Base-by-base conservation (phyloP, 2,797 vertebrate genomes). In the Lepilemur ruficaudatus region DNA sequence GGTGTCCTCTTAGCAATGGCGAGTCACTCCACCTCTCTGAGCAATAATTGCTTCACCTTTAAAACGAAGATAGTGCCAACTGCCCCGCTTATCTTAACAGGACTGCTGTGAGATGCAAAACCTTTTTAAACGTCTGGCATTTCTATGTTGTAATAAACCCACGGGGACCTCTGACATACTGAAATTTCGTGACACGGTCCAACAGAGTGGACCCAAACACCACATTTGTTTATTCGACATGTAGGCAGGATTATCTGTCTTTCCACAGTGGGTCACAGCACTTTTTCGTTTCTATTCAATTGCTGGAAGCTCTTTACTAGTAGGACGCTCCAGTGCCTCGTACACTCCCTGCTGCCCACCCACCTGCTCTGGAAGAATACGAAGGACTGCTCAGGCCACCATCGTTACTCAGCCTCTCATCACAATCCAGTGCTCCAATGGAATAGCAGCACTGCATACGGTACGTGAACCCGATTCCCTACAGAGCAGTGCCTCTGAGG, bases 21-120 rank as follows among this genome's bases (percentile, higher is more conserved):
- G 3, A 38, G 46, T 50, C 35, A 28, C 28, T 22, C 59, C 11
- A 8, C 59, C 55, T 80, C 67, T 46, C 82, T 48, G 38, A 89
- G 85, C 83, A 81, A 55, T 8, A 20, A 70, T 81, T 92, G 83
- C 67, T 84, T 96, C 55, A 43, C 55, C 89, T 87, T 86, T 69
- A 22, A 43, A 67, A 78, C 67, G 14, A 32, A 92, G 82, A 86
- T 28, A 52, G 46, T 30, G 67, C 57, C 70, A 79, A 83, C 17
- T 14, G 7, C 52, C 73, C n/a, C 73, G 63, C 82, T 89, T 86
- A 76, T 84, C 83, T 72, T n/a, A 70, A 73, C 59, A 84, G 46
- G 46, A 46, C 57, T 92, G 75, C 32, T 50, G 20, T 30, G 52
- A 91, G 75, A 59, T 52, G 4, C 10, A 38, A 94, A 92, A 23